A percentile compares a stretch with the other conserved stretches of the same genome.
Evolutionary conservation across 1,140 invertebrate genomes (phyloP).

Genomic region (Wiebesia pumilae): DNA sequence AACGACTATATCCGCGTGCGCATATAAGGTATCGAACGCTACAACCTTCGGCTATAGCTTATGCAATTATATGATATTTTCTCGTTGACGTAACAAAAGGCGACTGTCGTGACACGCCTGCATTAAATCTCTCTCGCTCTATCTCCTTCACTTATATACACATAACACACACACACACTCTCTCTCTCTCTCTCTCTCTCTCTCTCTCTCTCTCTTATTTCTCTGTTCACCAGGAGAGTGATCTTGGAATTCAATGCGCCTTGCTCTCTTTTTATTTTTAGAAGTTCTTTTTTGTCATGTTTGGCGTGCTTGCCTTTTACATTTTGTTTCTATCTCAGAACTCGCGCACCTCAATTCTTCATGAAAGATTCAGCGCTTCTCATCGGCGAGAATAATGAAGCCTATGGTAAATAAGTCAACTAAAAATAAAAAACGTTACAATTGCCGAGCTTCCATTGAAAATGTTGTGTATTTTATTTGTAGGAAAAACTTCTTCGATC

Average conservation of each 20-base stretch:
- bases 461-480: too few species aligned
- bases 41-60: conserved; percentile 32
- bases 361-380: too few species aligned
- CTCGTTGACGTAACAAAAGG: conserved; percentile 43
- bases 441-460: too few species aligned
- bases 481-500: too few species aligned
- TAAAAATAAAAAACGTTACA: too few species aligned
- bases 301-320: not conserved
- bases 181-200: not conserved
- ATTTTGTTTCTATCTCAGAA: not conserved
- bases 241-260: conserved; percentile 25
- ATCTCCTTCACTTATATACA: too few species aligned
- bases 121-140: conserved; percentile 23
- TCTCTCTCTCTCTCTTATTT: not conserved
- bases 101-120: conserved; percentile 27
- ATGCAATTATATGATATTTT: conserved; percentile 46
- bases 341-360: not conserved
- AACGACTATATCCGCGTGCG: not conserved
- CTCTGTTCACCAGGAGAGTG: not conserved
- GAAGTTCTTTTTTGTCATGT: not conserved
- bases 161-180: too few species aligned
- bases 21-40: conserved; percentile 30
- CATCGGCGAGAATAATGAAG: too few species aligned
- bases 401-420: too few species aligned
- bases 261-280: conserved; percentile 19